Evolutionary conservation across 2,888 invertebrate species (phyloP).

Genomic region (Aleiodes leptofemur): DNA sequence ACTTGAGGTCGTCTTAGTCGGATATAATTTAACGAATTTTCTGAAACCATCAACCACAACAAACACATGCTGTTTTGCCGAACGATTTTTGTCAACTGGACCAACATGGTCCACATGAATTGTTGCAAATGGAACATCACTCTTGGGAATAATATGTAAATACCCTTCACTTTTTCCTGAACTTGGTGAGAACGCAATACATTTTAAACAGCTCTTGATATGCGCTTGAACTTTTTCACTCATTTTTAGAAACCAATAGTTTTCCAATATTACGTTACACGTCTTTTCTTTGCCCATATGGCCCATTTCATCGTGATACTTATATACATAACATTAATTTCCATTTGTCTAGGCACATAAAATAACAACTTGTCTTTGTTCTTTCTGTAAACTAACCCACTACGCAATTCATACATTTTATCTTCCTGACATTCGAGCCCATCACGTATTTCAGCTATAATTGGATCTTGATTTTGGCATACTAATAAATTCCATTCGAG

Average conservation of each 20-base stretch:
- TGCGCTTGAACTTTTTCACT: conserved; percentile 42
- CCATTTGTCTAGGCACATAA: conserved; percentile 53
- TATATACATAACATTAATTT: conserved; percentile 43
- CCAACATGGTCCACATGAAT: conserved; percentile 52
- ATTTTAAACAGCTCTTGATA: conserved; percentile 52
- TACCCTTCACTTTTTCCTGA: conserved; percentile 50
- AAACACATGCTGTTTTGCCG: conserved; percentile 38
- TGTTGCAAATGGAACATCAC: conserved; percentile 48
- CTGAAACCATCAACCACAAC: conserved; percentile 50
- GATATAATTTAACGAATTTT: conserved; percentile 44
- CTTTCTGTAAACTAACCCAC: conserved; percentile 55
- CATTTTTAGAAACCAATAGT: conserved; percentile 52
- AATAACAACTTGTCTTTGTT: conserved; percentile 45
- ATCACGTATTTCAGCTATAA: conserved; percentile 39
- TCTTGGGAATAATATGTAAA: conserved; percentile 52
- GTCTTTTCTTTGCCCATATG: conserved; percentile 54
- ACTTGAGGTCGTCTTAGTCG: conserved; percentile 32
- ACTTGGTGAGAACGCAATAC: conserved; percentile 48
- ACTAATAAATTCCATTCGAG: conserved; percentile 51
- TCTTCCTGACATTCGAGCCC: conserved; percentile 45
- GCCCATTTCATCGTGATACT: conserved; percentile 56
- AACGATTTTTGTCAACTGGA: conserved; percentile 35
- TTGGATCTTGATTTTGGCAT: conserved; percentile 45
- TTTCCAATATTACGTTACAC: conserved; percentile 37
- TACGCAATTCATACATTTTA: conserved; percentile 50